A percentile compares a stretch with the other conserved stretches of the same genome.
These are phyloP conservation scores for Molanna angustata DNA, from an alignment of 2,888 invertebrate species.

Conservation along the genomic window DNA sequence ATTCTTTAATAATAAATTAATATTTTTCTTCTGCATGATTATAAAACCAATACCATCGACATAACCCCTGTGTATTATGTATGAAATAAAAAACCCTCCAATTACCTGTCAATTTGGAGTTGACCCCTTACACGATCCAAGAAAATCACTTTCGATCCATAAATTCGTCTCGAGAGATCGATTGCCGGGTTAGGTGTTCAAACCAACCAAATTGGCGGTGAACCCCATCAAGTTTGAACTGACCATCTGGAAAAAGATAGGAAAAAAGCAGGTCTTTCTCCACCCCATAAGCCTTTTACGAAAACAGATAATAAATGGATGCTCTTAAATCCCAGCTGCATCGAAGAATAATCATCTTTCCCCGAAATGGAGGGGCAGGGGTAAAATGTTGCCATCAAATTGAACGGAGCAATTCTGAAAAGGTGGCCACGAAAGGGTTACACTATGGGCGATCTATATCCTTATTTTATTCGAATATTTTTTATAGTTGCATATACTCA, in stretches of 20 bases:
- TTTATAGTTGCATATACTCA: too few relatives aligned
- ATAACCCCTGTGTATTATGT: too few relatives aligned
- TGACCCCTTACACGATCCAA: constrained; percentile 8
- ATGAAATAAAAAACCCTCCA: constrained; percentile 13
- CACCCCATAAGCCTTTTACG: constrained; percentile 10
- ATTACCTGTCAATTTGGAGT: constrained; percentile 1
- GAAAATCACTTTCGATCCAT: constrained; percentile 23
- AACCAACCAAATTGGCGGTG: constrained; percentile 20
- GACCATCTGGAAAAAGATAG: constrained; percentile 22
- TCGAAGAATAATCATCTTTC: constrained; percentile 23
- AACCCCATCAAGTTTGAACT: constrained; percentile 14
- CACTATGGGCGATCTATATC: too few relatives aligned
- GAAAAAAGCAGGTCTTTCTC: background rate
- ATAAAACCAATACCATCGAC: too few relatives aligned
- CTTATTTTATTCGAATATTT: too few relatives aligned
- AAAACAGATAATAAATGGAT: constrained; percentile 31
- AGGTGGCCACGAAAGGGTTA: constrained; percentile 6
- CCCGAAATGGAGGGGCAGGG: constrained; percentile 6
- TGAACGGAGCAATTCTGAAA: constrained; percentile 2
- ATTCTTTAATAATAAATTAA: too few relatives aligned
- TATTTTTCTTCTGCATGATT: too few relatives aligned
- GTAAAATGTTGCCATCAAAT: constrained; percentile 14
- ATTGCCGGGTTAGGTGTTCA: constrained; percentile 12
- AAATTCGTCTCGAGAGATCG: constrained; percentile 27
- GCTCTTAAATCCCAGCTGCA: constrained; percentile 30